These are phyloP conservation scores for Diaprepes abbreviatus DNA, from an alignment of 2,888 invertebrate species.

Conservation along the genomic window DNA sequence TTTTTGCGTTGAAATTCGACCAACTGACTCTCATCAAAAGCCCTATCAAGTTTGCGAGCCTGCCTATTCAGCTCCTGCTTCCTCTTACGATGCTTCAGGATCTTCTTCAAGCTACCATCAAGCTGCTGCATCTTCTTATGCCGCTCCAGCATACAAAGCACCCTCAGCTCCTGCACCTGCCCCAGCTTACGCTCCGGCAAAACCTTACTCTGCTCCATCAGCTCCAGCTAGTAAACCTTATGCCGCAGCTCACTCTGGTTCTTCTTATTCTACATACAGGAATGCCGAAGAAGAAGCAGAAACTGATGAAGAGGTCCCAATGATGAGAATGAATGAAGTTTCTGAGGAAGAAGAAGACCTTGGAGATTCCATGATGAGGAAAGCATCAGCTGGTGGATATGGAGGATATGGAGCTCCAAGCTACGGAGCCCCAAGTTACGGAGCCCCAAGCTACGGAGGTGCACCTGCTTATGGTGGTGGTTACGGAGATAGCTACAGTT, in stretches of 20 bases:
- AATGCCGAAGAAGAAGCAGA: slow-evolving; percentile 50
- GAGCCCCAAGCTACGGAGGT: slow-evolving; percentile 13
- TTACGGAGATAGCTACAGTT: slow-evolving; percentile 21
- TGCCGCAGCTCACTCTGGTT: slow-evolving; percentile 45
- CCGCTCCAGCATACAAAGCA: not conserved
- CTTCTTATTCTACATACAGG: slow-evolving; percentile 44
- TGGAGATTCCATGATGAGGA: slow-evolving; percentile 38
- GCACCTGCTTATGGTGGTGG: slow-evolving; percentile 6
- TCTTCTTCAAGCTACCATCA: not conserved
- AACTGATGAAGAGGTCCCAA: not conserved
- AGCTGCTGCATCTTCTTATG: not conserved
- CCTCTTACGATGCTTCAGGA: slow-evolving; percentile 15
- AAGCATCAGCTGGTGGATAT: slow-evolving; percentile 30
- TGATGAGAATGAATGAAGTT: slow-evolving; percentile 27
- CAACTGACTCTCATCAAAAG: slow-evolving; percentile 63
- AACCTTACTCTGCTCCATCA: slow-evolving; percentile 45
- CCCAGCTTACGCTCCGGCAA: slow-evolving; percentile 48
- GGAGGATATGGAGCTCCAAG: slow-evolving; percentile 41
- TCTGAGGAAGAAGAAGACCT: slow-evolving; percentile 25
- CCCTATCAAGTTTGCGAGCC: slow-evolving; percentile 66
- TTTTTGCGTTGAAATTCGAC: slow-evolving; percentile 68
- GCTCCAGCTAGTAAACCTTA: slow-evolving; percentile 50
- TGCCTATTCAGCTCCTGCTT: slow-evolving; percentile 55
- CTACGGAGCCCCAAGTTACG: slow-evolving; percentile 23
- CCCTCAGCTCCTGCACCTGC: slow-evolving; percentile 48